Conservation (phyloP, 1,140 invertebrate species). For the Lanistes nyassanus region DNA sequence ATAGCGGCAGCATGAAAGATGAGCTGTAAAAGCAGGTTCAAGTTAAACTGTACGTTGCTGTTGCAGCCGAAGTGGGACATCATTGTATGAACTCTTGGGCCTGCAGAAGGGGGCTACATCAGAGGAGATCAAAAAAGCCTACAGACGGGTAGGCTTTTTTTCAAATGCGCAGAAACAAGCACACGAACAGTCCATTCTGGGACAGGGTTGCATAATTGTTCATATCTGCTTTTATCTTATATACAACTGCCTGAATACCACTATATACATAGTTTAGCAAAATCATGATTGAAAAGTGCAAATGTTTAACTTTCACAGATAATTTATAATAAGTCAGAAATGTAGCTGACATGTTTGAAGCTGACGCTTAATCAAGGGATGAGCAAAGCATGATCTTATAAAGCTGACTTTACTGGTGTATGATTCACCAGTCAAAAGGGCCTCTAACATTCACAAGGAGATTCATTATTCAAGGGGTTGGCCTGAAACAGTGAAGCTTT, state of each 20-base stretch:
- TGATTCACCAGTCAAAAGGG: too few species aligned
- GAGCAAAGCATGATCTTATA: too few species aligned
- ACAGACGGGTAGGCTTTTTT: conserved; percentile 62
- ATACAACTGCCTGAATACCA: background rate
- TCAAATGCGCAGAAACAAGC: background rate
- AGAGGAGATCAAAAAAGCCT: conserved; percentile 62
- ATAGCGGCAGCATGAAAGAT: background rate
- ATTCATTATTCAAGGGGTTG: too few species aligned
- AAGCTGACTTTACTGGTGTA: too few species aligned
- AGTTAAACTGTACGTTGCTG: conserved; percentile 19
- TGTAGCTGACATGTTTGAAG: too few species aligned
- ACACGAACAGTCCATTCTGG: background rate
- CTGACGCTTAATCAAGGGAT: too few species aligned
- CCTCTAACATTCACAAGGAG: too few species aligned
- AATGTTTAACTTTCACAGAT: too few species aligned
- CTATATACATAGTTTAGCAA: background rate
- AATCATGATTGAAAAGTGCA: conserved; percentile 4
- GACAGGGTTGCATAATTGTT: too few species aligned
- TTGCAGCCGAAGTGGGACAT: conserved; percentile 53
- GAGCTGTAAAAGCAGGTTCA: background rate
- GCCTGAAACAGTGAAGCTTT: too few species aligned
- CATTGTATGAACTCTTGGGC: conserved; percentile 57
- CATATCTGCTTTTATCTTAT: background rate
- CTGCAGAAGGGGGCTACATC: conserved; percentile 50
- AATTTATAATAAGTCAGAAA: too few species aligned